These are phyloP conservation scores for Cnemophilus loriae DNA, from an alignment of 2,113 vertebrate species.

Conservation along the genomic window DNA sequence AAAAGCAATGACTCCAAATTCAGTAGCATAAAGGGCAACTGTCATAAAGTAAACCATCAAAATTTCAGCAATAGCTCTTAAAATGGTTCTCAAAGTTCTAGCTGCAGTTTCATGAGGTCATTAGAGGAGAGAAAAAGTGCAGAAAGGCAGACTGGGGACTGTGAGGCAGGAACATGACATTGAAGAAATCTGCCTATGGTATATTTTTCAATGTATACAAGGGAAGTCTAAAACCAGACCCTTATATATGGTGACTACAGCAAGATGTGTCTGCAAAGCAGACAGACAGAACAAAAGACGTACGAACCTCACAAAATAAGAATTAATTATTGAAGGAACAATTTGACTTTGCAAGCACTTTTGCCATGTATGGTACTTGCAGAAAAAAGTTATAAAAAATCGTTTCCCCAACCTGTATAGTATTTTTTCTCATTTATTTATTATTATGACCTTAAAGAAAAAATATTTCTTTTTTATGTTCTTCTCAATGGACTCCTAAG, in stretches of 20 bases:
- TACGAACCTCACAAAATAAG: neutral
- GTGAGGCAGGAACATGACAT: neutral
- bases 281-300: neutral
- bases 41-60: neutral
- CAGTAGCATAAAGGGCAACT: neutral
- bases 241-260: neutral
- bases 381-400: neutral
- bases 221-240: neutral
- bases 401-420: neutral
- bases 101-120: neutral
- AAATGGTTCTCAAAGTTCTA: neutral
- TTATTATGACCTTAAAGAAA: constrained; percentile 13
- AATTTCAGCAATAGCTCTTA: neutral
- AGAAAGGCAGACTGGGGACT: neutral
- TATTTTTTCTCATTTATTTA: constrained; percentile 22
- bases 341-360: neutral
- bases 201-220: neutral
- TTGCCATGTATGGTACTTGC: neutral
- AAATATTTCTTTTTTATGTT: constrained; percentile 27
- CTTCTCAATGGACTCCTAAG: neutral
- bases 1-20: neutral
- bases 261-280: neutral
- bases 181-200: neutral
- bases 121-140: neutral
- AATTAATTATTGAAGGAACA: neutral